These are phyloP conservation scores for Cossypha heuglini DNA, from an alignment of 2,797 vertebrate species.

Conservation along the genomic window DNA sequence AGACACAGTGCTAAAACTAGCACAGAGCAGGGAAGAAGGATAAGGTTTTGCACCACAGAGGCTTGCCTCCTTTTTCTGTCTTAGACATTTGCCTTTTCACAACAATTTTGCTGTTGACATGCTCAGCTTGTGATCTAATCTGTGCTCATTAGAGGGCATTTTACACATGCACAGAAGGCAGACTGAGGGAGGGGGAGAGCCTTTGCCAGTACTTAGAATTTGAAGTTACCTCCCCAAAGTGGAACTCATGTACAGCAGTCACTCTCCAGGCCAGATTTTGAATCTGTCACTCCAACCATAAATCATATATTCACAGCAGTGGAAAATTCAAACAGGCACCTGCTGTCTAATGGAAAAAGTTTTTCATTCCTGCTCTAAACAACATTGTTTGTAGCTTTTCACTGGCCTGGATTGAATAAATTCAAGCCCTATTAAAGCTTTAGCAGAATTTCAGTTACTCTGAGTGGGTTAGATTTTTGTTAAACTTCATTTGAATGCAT, in stretches of 20 bases:
- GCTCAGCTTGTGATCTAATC: background rate
- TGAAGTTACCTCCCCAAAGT: background rate
- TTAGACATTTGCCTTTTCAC: background rate
- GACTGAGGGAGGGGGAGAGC: background rate
- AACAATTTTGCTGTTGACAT: background rate
- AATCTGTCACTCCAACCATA: background rate
- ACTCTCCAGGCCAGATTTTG: background rate
- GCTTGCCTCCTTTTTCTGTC: background rate
- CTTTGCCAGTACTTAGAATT: background rate
- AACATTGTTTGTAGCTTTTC: background rate
- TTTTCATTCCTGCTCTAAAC: background rate
- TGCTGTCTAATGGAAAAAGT: constrained; percentile 39
- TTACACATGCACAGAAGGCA: background rate
- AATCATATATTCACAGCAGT: background rate
- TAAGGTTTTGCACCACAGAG: background rate
- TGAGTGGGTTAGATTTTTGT: background rate
- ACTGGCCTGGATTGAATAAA: background rate
- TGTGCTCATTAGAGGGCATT: background rate
- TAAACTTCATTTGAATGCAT: constrained; percentile 13
- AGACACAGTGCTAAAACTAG: background rate
- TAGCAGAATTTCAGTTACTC: background rate
- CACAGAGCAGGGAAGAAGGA: background rate
- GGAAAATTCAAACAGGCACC: background rate
- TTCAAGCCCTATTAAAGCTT: background rate
- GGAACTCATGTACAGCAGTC: background rate